Percentiles rank a stretch among this genome's conserved stretches.
Conservation (phyloP, 1,140 invertebrate species). For the Sitobion miscanthi region DNA sequence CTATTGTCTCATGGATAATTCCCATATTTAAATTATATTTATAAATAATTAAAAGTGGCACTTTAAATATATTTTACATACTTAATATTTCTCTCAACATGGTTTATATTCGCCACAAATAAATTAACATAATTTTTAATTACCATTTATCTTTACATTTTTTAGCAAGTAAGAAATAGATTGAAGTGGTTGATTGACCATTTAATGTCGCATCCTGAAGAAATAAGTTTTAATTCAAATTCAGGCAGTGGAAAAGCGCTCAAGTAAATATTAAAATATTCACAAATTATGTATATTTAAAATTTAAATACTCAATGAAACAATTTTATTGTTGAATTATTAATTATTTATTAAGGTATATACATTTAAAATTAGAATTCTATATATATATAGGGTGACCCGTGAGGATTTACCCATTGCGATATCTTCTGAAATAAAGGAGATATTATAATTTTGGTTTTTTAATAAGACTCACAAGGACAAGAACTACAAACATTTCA, state of each 20-base stretch:
- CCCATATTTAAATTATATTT: neutral
- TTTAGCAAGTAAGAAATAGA: conserved; percentile 43
- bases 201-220: conserved; percentile 52
- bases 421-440: too few relatives aligned
- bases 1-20: neutral
- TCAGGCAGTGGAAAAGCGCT: conserved; percentile 43
- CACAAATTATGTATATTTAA: neutral
- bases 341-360: too few relatives aligned
- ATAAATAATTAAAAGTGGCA: neutral
- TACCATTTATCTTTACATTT: neutral
- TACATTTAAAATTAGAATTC: too few relatives aligned
- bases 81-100: too few relatives aligned
- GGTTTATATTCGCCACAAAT: neutral
- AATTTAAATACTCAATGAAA: neutral
- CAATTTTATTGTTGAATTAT: too few relatives aligned
- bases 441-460: too few relatives aligned
- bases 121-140: neutral
- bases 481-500: too few relatives aligned
- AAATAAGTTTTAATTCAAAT: conserved; percentile 50
- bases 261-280: conserved; percentile 9
- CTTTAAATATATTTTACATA: too few relatives aligned
- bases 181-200: conserved; percentile 44
- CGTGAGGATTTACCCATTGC: too few relatives aligned
- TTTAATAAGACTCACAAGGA: too few relatives aligned
- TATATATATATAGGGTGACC: too few relatives aligned